Evolutionary conservation across 2,888 invertebrate genomes (phyloP), one percentile per base, ranked within the genome.

Genomic region (Chrysina gloriosa): DNA sequence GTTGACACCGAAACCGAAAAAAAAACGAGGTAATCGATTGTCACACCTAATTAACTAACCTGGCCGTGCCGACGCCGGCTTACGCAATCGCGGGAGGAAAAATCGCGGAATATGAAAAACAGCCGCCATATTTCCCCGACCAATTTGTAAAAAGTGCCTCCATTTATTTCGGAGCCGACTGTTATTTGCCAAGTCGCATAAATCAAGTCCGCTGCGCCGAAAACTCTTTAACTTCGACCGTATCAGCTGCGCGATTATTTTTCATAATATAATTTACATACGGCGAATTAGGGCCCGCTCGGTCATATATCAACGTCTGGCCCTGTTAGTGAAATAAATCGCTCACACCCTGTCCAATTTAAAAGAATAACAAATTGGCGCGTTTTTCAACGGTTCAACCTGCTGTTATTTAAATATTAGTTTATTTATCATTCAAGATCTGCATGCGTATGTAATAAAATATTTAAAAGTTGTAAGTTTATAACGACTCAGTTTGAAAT

Each of bases 201-300:
- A 45, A 45, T 45, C 45, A 45, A 45, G 45, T 45, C 45, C 9
- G 21, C 45, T 45, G 6, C 19, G 19, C 21, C 34, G 4, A 11
- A 34, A 3, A 1, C 34, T 11, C 34, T 34, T 29, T 21, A 50
- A 27, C 27, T n/a, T 50, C 50, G 14, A 16, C 14, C 11, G 50
- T 50, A 39, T 58, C 58, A 58, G 58, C 58, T 58, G 58, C 6
- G 39, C 58, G 58, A 58, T 58, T 58, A 58, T 58, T 58, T 39
- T 39, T 58, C 58, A 58, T 58, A 58, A 25, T 58, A 58, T 23
- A 31, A 58, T 58, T 39, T 58, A 58, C 58, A 58, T 39, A 56
- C 56, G 34, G 58, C 39, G 52, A 52, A 52, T 52, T 52, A 52
- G 52, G 52, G 52, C 31, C 29, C n/a, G 14, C 25, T 16, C 3